Base-by-base conservation (phyloP, 2,797 vertebrate species). In the Selene dorsalis region DNA sequence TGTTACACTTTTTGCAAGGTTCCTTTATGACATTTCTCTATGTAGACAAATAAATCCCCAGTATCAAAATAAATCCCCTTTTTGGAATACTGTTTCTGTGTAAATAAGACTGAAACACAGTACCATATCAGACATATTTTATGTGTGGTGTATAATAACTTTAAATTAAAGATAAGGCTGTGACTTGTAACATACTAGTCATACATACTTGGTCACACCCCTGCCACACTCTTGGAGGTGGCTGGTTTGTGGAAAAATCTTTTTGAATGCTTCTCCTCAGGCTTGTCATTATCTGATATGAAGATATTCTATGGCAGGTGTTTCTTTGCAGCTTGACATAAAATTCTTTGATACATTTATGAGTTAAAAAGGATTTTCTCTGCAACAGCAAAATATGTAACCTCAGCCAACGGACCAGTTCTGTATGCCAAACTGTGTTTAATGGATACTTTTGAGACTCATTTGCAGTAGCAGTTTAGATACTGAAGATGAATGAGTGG, bases 381-480 rank as follows among this genome's bases (percentile, higher is more conserved):
- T 50, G 26, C 4, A 2, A 39, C n/a, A 56, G 32, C 30, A 47
- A 70, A 64, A 56, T 47, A 45, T 43, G 50, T 24, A 30, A 38
- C 41, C 45, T 75, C 16, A 76, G 39, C 47, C 7, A 52, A n/a
- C 41, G 65, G 39, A 60, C 63, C 24, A 22, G 41, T 65, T 22
- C 26, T 66, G 18, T 14, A 45, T 32, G 45, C 43, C 63, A 58
- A 63, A 57, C 48, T 48, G 13, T 30, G 58, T 39, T 59, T 20
- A 30, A 35, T 22, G 47, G 28, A 75, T 35, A 8, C 55, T 28
- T 10, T 26, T 72, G 28, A 10, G 17, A 45, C 35, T 69, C 14
- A 70, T 75, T 67, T 70, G 52, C 35, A 67, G 43, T 3, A 41
- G 55, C 24, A 74, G 53, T 22, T 7, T 8, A 48, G 3, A 24